Evolutionary conservation across 2,888 invertebrate genomes (phyloP), one percentile per base, ranked within the genome.

Genomic region (Agrilus cyanescens): DNA sequence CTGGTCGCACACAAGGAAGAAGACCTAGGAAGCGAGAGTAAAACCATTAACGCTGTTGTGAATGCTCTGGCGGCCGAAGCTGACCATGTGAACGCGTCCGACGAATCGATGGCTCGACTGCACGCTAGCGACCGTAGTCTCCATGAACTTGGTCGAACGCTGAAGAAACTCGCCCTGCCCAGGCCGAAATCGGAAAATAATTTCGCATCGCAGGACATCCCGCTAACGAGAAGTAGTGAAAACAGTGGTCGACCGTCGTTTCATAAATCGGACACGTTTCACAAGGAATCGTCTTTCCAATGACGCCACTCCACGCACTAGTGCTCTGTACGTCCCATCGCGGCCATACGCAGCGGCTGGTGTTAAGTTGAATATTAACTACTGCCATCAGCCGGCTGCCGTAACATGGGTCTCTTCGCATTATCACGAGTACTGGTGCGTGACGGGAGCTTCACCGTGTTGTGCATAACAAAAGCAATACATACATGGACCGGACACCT

Each of bases 41-140:
- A 83, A 72, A 88, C 88, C 51, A 90, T 93, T 66, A 90, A 87
- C 66, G 90, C 90, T 39, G 90, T 91, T 56, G 90, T 91, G 57
- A 90, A 88, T 68, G 90, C 91, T 50, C 74, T 93, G 56, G 88
- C 91, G 43, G 88, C 88, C 46, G 90, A 90, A 68, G 89, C 88
- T 42, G 87, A 88, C 57, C 85, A 89, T 65, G 84, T 80, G 53
- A 82, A 82, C 67, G 73, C 81, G 58, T 82, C 82, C 51, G 82
- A 82, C 62, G 83, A 84, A 69, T 80, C 81, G 61, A 76, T 82
- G 41, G 60, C 62, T 12, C 49, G 59, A 41, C 51, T 65, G 16
- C 61, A 65, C 46, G 52, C 59, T 38, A 66, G 66, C 56, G 66
- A 67, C 38, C 54, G 60, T 35, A 66, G 65, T 48, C 50, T 66